Conservation (phyloP, 2,888 invertebrate species). For the Spisula solida region DNA sequence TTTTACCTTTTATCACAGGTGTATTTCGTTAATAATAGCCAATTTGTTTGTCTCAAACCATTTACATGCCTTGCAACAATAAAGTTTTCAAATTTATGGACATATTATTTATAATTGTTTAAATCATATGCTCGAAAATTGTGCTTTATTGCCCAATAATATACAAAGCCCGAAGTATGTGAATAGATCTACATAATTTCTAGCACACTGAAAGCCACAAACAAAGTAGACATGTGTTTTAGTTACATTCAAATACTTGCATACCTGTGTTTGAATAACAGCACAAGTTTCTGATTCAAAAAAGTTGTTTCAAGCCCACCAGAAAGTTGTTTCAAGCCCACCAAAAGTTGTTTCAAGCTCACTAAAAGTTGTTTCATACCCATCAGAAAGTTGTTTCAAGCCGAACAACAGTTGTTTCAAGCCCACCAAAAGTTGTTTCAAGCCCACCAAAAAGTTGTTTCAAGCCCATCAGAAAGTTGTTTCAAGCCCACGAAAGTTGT, state of each 20-base stretch:
- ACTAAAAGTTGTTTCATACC: no score
- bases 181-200: not conserved
- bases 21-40: not conserved
- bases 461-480: no score
- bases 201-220: not conserved
- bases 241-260: not conserved
- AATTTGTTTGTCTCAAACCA: not conserved
- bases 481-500: no score
- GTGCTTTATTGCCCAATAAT: conserved; percentile 6
- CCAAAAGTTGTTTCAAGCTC: no score
- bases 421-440: no score
- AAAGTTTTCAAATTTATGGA: conserved; percentile 11
- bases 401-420: no score
- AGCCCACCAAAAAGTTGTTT: no score
- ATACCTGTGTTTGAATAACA: no score
- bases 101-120: conserved; percentile 26
- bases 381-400: no score
- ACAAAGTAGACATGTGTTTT: not conserved
- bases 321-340: no score
- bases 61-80: conserved; percentile 12
- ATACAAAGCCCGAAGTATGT: not conserved
- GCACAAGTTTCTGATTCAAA: no score
- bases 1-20: not conserved
- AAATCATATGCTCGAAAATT: not conserved
- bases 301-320: no score